These are phyloP conservation scores for Podarcis raffonei DNA, from an alignment of 2,113 vertebrate species.

Conservation along the genomic window DNA sequence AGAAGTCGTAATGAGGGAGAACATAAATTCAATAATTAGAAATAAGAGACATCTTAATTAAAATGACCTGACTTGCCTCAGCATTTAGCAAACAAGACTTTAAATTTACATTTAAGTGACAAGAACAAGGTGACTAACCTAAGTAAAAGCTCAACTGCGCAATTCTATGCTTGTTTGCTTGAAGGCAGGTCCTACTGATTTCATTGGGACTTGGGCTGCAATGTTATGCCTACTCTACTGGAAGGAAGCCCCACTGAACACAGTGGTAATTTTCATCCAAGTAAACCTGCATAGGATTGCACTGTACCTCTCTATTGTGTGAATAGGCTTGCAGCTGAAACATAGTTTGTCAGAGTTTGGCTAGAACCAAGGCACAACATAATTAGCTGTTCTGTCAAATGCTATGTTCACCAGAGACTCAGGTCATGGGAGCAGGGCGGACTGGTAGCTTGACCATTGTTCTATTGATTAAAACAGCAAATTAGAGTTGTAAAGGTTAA, in stretches of 20 bases:
- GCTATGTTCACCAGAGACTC: neutral
- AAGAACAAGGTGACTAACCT: neutral
- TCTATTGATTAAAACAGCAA: neutral
- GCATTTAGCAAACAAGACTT: neutral
- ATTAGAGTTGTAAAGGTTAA: neutral
- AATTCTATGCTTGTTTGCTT: neutral
- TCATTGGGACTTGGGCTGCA: neutral
- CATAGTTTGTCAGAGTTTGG: neutral
- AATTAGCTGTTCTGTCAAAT: neutral
- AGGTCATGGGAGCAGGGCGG: neutral
- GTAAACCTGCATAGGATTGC: neutral
- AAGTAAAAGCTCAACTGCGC: neutral
- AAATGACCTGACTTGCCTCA: neutral
- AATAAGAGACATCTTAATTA: neutral
- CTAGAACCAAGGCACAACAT: neutral
- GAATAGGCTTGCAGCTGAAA: neutral
- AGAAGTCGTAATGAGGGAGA: neutral
- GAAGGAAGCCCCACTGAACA: neutral
- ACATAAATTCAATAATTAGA: neutral
- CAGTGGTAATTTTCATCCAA: neutral
- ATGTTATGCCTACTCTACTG: neutral
- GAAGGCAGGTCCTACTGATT: neutral
- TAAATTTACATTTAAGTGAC: neutral
- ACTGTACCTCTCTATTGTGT: neutral
- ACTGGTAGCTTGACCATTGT: neutral